Conservation (phyloP, 2,113 vertebrate genomes). For the Cariama cristata region DNA sequence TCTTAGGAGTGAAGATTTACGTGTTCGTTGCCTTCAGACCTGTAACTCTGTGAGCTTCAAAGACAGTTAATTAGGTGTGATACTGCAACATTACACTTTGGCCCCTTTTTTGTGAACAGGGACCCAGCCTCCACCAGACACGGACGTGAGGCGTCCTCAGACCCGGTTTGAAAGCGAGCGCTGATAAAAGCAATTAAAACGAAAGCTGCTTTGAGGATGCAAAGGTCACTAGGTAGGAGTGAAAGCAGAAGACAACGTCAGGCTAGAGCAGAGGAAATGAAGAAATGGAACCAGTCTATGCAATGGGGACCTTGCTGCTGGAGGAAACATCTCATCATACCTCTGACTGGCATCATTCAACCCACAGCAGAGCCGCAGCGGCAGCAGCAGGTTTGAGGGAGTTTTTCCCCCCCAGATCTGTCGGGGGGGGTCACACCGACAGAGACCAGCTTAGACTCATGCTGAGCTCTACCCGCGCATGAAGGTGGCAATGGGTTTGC, state of each 20-base stretch:
- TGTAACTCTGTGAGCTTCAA: background rate
- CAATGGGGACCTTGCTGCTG: background rate
- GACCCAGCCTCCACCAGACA: background rate
- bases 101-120: background rate
- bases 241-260: background rate
- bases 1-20: background rate
- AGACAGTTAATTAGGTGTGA: background rate
- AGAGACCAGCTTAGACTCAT: background rate
- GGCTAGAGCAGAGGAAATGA: conserved; percentile 13
- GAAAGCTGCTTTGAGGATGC: background rate
- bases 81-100: background rate
- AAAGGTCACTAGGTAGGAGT: conserved; percentile 33
- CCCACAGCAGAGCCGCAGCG: fast-evolving
- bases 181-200: background rate
- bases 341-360: background rate
- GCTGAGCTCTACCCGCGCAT: background rate
- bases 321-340: conserved; percentile 20
- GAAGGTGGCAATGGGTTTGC: background rate
- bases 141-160: background rate
- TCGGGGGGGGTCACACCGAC: fast-evolving
- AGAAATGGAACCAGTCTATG: conserved; percentile 29
- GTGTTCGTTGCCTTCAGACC: background rate
- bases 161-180: background rate
- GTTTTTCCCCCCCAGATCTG: background rate
- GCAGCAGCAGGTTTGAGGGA: background rate